These are phyloP conservation scores for Poeciliopsis turneri DNA, from an alignment of 2,797 vertebrate species.

Conservation along the genomic window DNA sequence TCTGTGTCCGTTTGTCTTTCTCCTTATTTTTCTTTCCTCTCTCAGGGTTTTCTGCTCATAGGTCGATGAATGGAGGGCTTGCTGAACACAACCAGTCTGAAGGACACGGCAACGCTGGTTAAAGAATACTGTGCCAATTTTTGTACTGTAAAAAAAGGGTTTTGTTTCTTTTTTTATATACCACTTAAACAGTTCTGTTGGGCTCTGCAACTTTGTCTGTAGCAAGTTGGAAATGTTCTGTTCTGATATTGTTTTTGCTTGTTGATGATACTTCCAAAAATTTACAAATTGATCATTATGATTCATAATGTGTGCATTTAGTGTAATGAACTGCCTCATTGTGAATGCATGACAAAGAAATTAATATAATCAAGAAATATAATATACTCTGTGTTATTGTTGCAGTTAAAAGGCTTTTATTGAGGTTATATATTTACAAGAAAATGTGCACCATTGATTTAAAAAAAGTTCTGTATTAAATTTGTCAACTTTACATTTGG, in stretches of 20 bases:
- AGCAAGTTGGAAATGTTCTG: slow-evolving; percentile 76
- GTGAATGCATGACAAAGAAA: slow-evolving; percentile 81
- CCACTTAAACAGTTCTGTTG: slow-evolving; percentile 68
- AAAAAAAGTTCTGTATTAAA: slow-evolving; percentile 38
- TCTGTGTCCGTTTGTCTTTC: slow-evolving; percentile 45
- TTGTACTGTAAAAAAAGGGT: slow-evolving; percentile 73
- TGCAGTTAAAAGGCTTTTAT: slow-evolving; percentile 69
- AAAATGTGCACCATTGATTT: slow-evolving; percentile 36
- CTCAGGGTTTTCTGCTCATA: slow-evolving; percentile 85
- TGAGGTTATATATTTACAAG: slow-evolving; percentile 63
- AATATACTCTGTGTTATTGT: slow-evolving; percentile 77
- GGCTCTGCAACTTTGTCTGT: slow-evolving; percentile 77
- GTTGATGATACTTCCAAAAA: slow-evolving; percentile 73
- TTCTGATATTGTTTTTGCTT: slow-evolving; percentile 71
- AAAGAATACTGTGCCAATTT: slow-evolving; percentile 85
- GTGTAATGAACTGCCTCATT: slow-evolving; percentile 78
- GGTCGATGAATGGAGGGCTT: slow-evolving; percentile 45
- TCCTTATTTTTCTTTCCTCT: slow-evolving; percentile 39
- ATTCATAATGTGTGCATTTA: slow-evolving; percentile 73
- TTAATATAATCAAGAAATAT: slow-evolving; percentile 74
- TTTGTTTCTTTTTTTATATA: slow-evolving; percentile 65
- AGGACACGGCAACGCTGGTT: slow-evolving; percentile 59
- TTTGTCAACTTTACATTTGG: slow-evolving; percentile 23
- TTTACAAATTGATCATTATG: slow-evolving; percentile 64
- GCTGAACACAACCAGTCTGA: slow-evolving; percentile 46